A percentile compares a stretch with the other conserved stretches of the same genome.
These are phyloP conservation scores for Spisula solida DNA, from an alignment of 2,888 invertebrate genomes.

Conservation along the genomic window DNA sequence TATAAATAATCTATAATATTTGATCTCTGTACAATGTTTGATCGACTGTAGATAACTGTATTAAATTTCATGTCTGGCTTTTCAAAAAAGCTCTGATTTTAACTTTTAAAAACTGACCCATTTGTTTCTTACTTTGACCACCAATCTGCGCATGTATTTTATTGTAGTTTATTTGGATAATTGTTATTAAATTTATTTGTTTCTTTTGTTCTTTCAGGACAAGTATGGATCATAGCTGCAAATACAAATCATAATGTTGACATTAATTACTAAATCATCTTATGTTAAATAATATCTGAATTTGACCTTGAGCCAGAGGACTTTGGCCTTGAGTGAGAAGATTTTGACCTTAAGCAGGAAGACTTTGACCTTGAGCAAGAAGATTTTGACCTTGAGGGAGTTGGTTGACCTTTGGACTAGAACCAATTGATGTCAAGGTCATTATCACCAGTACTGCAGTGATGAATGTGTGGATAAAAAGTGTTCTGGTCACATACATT, in stretches of 20 bases:
- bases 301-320: background rate
- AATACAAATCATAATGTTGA: background rate
- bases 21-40: too few species aligned
- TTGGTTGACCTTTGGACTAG: too few species aligned
- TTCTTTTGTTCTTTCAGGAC: conserved; percentile 58
- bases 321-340: background rate
- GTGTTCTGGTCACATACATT: too few species aligned
- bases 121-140: too few species aligned
- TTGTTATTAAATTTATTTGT: background rate
- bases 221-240: conserved; percentile 65
- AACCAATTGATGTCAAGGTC: background rate
- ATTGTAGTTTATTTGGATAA: background rate
- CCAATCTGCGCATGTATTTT: background rate
- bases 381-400: too few species aligned
- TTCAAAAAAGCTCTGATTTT: background rate
- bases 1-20: too few species aligned
- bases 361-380: background rate
- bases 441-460: background rate
- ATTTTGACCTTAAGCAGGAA: background rate
- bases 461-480: too few species aligned
- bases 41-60: background rate
- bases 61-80: background rate
- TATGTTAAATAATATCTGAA: background rate
- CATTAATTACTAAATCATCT: background rate
- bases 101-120: too few species aligned